These are phyloP conservation scores for Theocolax elegans DNA, from an alignment of 1,140 invertebrate species.

Conservation along the genomic window DNA sequence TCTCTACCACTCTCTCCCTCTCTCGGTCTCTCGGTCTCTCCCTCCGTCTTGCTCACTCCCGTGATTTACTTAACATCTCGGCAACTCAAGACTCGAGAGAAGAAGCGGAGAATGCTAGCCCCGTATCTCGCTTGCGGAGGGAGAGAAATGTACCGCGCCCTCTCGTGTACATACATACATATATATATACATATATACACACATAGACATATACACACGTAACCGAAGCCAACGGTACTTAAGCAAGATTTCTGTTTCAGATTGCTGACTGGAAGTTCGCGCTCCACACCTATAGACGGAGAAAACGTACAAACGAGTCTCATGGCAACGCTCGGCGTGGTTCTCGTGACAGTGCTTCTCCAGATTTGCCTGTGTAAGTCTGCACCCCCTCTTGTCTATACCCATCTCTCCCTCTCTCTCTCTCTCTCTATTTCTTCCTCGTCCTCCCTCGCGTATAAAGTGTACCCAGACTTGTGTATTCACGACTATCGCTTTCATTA, in stretches of 20 bases:
- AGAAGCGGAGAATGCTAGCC: not conserved
- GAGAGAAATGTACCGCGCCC: too few relatives aligned
- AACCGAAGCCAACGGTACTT: slow-evolving; percentile 36
- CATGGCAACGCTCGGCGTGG: slow-evolving; percentile 64
- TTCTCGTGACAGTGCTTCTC: slow-evolving; percentile 52
- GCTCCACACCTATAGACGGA: not conserved
- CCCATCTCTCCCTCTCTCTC: too few relatives aligned
- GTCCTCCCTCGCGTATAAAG: too few relatives aligned
- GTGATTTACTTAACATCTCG: slow-evolving; percentile 10
- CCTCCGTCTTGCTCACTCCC: not conserved
- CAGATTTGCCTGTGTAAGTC: slow-evolving; percentile 64
- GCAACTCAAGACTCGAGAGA: not conserved
- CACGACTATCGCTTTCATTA: slow-evolving; percentile 29
- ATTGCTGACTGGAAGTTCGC: slow-evolving; percentile 41
- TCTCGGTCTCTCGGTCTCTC: not conserved
- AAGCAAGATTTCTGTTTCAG: slow-evolving; percentile 55
- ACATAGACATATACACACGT: not conserved
- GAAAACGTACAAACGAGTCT: slow-evolving; percentile 50
- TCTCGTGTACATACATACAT: not conserved
- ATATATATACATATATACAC: not conserved
- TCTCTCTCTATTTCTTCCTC: too few relatives aligned
- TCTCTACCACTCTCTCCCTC: not conserved
- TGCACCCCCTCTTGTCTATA: too few relatives aligned
- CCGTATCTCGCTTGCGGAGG: slow-evolving; percentile 9
- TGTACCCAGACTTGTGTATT: not conserved